Evolutionary conservation across 2,113 vertebrate genomes (phyloP).

Genomic region (Mugil cephalus): DNA sequence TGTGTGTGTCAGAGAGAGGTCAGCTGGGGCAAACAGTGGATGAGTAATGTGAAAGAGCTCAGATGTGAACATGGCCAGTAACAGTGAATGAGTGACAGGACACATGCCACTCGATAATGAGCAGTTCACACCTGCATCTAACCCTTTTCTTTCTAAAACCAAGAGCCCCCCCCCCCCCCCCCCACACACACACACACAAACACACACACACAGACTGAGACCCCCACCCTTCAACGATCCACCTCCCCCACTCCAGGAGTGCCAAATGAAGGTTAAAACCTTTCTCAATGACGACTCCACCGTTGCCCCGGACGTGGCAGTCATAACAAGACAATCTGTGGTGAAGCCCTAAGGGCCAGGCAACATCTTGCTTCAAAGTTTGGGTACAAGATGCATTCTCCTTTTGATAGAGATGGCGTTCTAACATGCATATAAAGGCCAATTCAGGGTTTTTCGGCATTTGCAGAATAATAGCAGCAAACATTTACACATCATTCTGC

Average conservation of each 20-base stretch:
- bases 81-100: slow-evolving; percentile 78
- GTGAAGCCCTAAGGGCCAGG: slow-evolving; percentile 26
- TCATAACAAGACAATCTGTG: slow-evolving; percentile 44
- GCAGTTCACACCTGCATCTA: slow-evolving; percentile 72
- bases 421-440: not conserved
- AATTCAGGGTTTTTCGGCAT: too few relatives aligned
- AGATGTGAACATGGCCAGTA: slow-evolving; percentile 70
- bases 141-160: slow-evolving; percentile 49
- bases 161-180: not conserved
- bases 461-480: too few relatives aligned
- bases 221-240: not conserved
- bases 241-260: slow-evolving; percentile 7
- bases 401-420: slow-evolving; percentile 5
- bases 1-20: slow-evolving; percentile 57
- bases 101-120: slow-evolving; percentile 79
- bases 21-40: slow-evolving; percentile 77
- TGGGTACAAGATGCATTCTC: slow-evolving; percentile 6
- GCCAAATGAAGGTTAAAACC: slow-evolving; percentile 60
- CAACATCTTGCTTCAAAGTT: slow-evolving; percentile 16
- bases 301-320: slow-evolving; percentile 23
- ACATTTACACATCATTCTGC: too few relatives aligned
- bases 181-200: slow-evolving; percentile 14
- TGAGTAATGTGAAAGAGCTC: slow-evolving; percentile 81
- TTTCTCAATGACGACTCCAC: slow-evolving; percentile 35
- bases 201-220: not conserved